Conservation (phyloP, 2,888 invertebrate genomes). For the Druceiella hillmani region DNA sequence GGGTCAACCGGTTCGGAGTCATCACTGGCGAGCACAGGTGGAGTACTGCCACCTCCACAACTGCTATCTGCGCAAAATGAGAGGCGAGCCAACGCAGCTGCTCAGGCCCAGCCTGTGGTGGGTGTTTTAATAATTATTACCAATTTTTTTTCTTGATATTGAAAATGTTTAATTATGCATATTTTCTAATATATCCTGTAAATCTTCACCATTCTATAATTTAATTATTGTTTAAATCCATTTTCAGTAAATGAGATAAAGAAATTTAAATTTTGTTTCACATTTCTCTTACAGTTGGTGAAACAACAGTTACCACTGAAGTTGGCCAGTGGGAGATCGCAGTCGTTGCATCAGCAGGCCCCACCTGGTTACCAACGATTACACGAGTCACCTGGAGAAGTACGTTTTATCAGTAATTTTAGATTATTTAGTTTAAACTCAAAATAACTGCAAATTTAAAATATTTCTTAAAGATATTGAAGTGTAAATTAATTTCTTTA, state of each 20-base stretch:
- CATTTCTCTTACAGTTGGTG: constrained; percentile 53
- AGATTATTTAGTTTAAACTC: too few species aligned
- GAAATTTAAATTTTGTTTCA: too few species aligned
- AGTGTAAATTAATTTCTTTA: too few species aligned
- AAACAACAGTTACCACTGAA: constrained; percentile 90
- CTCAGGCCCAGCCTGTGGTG: constrained; percentile 13
- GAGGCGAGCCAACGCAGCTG: constrained; percentile 36
- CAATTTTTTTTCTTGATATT: too few species aligned
- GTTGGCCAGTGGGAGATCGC: constrained; percentile 57
- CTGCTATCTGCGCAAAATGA: constrained; percentile 43
- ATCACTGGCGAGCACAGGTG: constrained; percentile 31
- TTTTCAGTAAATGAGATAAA: too few species aligned
- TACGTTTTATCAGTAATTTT: too few species aligned
- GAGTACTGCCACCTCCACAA: constrained; percentile 38
- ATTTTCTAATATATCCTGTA: too few species aligned
- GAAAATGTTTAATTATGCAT: too few species aligned
- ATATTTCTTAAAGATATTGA: too few species aligned
- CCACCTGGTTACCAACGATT: constrained; percentile 44
- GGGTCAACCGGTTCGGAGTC: constrained; percentile 45
- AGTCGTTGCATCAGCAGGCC: constrained; percentile 35
- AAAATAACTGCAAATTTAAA: too few species aligned
- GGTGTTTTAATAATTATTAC: constrained; percentile 1
- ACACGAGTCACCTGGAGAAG: constrained; percentile 46
- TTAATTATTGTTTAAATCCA: too few species aligned
- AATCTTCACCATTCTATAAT: too few species aligned